Percentiles rank a stretch among this genome's conserved stretches.
These are phyloP conservation scores for Pteropus alecto DNA, from an alignment of 2,113 vertebrate species.

Conservation along the genomic window DNA sequence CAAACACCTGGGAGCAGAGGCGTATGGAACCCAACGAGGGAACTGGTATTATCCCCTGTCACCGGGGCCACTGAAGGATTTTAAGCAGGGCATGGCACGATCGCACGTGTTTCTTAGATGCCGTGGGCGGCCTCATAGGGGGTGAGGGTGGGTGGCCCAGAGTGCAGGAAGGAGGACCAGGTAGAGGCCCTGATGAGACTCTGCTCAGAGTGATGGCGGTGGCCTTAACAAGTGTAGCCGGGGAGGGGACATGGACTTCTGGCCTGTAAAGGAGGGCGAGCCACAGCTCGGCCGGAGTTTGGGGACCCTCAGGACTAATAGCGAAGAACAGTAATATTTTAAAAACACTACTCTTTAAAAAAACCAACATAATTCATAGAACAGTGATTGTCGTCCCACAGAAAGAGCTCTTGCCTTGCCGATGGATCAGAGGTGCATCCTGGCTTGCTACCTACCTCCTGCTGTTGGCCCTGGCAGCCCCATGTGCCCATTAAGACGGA, in stretches of 20 bases:
- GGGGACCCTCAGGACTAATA: neutral
- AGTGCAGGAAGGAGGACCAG: neutral
- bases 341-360: neutral
- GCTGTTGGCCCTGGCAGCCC: accelerated
- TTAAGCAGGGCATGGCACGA: accelerated
- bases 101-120: neutral
- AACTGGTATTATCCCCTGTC: accelerated
- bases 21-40: neutral
- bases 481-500: accelerated
- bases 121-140: neutral
- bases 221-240: accelerated
- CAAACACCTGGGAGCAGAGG: neutral
- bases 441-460: neutral
- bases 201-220: neutral
- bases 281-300: neutral
- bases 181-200: accelerated
- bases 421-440: neutral
- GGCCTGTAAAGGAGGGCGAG: too few relatives aligned
- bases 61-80: neutral
- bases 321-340: neutral
- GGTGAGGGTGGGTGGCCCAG: too few relatives aligned
- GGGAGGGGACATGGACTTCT: neutral
- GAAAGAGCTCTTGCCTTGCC: neutral
- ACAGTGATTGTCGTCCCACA: neutral
- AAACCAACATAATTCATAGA: neutral